Evolutionary conservation across 2,888 invertebrate species (phyloP), one percentile per base, ranked within the genome.

Genomic region (Colostygia pectinataria): DNA sequence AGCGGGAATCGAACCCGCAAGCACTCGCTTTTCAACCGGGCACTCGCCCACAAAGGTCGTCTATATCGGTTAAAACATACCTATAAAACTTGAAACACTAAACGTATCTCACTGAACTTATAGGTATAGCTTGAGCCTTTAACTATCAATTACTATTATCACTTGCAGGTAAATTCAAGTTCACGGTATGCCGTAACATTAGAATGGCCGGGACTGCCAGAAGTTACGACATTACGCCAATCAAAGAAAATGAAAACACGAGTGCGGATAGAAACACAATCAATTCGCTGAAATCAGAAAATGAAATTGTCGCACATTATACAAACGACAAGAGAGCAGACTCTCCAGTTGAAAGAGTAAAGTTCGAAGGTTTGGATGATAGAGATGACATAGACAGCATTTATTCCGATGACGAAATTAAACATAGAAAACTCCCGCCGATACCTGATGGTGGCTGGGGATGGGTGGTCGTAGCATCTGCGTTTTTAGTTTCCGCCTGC

Each of bases 371-470:
- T 0, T 64, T 92, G 33, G 83, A 84, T 58, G 87, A 87, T 50
- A 77, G 77, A 7, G 86, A 91, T 38, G 87, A 87, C 50, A 76
- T 77, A 7, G 86, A 91, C 39, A 90, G 89, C 52, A 80, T 87
- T 46, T 79, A 77, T 43, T 88, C 88, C 1, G 83, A 85, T 0
- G 80, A 81, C 1, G 80, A 83, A 1, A 74, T 68, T 7, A 77
- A 74, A 8, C 66, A 77, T 29, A 51, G 38, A 4, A 64, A 89
- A 80, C 80, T 92, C 33, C 92, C 93, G 0, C 91, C 92, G 4
- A 92, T 94, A 18, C 96, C 96, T 0, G 96, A 96, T 63, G 96
- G 96, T 0, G 96, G 96, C 0, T 97, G 95, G 94, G 96, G 97
- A 0, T 97, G 97, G 97, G 92, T 97, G 20, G 95, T 98, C 0